A percentile compares a stretch with the other conserved stretches of the same genome.
These are phyloP conservation scores for Telmatherina bonti DNA, from an alignment of 2,797 vertebrate species.

Conservation along the genomic window DNA sequence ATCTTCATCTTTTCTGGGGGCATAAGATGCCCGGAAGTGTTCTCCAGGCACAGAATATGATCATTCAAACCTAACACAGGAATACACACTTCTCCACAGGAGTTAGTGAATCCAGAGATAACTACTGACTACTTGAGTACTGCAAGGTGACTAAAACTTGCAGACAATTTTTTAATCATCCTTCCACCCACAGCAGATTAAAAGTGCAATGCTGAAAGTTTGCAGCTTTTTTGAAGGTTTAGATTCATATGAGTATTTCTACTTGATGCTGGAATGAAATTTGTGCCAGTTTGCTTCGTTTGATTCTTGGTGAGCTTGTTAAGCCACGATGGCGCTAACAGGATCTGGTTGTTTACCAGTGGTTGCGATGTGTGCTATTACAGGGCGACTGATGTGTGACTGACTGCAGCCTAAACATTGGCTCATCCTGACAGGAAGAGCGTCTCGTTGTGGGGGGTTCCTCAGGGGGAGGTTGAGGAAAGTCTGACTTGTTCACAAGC, in stretches of 20 bases:
- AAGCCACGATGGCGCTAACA: constrained; percentile 42
- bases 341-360: constrained; percentile 45
- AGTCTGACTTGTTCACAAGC: constrained; percentile 56
- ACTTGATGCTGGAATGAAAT: neutral
- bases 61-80: constrained; percentile 57
- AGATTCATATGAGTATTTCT: neutral
- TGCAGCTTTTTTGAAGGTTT: constrained; percentile 1
- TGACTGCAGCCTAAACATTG: constrained; percentile 71
- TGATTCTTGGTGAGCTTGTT: constrained; percentile 13
- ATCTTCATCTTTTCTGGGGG: constrained; percentile 6
- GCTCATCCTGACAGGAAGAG: constrained; percentile 42
- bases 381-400: constrained; percentile 41
- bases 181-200: constrained; percentile 31
- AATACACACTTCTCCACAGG: constrained; percentile 44
- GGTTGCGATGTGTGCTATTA: constrained; percentile 48
- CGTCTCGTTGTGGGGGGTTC: constrained; percentile 40
- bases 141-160: constrained; percentile 27
- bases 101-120: constrained; percentile 44
- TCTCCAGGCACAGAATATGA: constrained; percentile 31
- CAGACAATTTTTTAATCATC: constrained; percentile 38
- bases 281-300: constrained; percentile 15
- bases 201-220: constrained; percentile 4
- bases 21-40: constrained; percentile 43
- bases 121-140: constrained; percentile 23
- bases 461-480: constrained; percentile 49